These are phyloP conservation scores for Amblyjoppa fuscipennis DNA, from an alignment of 2,888 invertebrate species.

Conservation along the genomic window DNA sequence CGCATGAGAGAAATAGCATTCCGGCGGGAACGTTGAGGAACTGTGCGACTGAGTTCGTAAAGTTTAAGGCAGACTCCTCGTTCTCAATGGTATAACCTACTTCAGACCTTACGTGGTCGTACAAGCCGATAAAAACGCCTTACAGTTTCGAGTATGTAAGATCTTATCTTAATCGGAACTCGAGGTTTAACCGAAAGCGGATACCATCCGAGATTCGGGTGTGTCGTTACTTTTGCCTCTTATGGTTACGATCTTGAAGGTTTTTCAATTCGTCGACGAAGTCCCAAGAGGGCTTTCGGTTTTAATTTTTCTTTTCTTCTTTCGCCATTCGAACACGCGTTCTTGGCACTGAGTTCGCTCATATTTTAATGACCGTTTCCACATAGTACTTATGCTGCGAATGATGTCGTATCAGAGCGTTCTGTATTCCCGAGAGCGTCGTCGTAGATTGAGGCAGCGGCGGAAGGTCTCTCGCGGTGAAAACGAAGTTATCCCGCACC, in stretches of 20 bases:
- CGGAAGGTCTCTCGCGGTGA: constrained; percentile 41
- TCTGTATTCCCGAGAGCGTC: no score
- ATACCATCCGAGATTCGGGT: neutral
- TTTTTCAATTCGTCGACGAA: constrained; percentile 41
- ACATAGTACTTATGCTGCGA: no score
- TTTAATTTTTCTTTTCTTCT: constrained; percentile 15
- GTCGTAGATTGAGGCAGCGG: no score
- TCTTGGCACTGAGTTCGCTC: neutral
- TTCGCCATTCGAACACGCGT: constrained; percentile 6
- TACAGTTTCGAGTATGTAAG: constrained; percentile 16
- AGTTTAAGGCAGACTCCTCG: constrained; percentile 71
- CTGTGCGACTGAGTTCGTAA: constrained; percentile 78
- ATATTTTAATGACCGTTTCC: no score
- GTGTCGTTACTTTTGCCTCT: neutral
- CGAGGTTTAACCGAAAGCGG: neutral
- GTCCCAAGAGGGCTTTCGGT: constrained; percentile 29
- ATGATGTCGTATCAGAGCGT: no score
- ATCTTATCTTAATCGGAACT: constrained; percentile 35
- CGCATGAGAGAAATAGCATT: constrained; percentile 50
- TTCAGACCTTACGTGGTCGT: constrained; percentile 72
- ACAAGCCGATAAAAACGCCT: constrained; percentile 76
- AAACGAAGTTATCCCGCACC: constrained; percentile 68
- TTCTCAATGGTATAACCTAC: constrained; percentile 79
- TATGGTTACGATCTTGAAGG: neutral
- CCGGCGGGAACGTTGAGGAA: constrained; percentile 61